These are phyloP conservation scores for Chrysopilus asiliformis DNA, from an alignment of 2,888 invertebrate species.

Conservation along the genomic window DNA sequence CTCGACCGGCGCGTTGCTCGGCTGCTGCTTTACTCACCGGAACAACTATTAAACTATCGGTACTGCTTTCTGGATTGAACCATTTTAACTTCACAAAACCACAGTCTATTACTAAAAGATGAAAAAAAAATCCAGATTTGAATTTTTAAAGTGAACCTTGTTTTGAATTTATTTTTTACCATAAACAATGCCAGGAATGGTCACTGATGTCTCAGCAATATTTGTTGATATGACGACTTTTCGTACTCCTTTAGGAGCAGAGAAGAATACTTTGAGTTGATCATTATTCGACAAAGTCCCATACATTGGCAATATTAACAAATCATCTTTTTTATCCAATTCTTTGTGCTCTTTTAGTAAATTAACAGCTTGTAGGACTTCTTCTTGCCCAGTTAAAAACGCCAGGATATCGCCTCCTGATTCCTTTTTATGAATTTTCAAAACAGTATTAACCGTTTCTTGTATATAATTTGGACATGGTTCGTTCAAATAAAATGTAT, in stretches of 20 bases:
- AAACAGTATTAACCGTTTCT: slow-evolving; percentile 70
- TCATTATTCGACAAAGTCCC: slow-evolving; percentile 72
- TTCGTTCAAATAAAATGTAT: slow-evolving; percentile 66
- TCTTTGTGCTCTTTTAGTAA: slow-evolving; percentile 43
- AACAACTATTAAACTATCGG: slow-evolving; percentile 69
- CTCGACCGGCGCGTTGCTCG: slow-evolving; percentile 81
- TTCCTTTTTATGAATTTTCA: slow-evolving; percentile 78
- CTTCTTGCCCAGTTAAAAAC: slow-evolving; percentile 89
- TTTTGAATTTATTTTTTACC: slow-evolving; percentile 42
- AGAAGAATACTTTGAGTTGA: slow-evolving; percentile 70
- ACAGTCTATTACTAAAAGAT: slow-evolving; percentile 70
- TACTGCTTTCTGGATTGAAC: slow-evolving; percentile 71
- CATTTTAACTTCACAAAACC: slow-evolving; percentile 92
- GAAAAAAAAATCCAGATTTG: not conserved
- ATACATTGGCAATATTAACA: slow-evolving; percentile 79
- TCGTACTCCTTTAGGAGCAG: slow-evolving; percentile 53
- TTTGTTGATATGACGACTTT: slow-evolving; percentile 92
- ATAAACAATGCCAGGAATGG: slow-evolving; percentile 84
- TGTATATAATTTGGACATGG: slow-evolving; percentile 84
- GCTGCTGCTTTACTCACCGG: slow-evolving; percentile 82
- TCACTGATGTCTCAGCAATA: slow-evolving; percentile 93
- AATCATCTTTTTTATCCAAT: slow-evolving; percentile 37
- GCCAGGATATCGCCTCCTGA: slow-evolving; percentile 78
- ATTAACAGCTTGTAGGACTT: slow-evolving; percentile 67
- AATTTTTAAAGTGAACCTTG: not conserved